Percentiles rank a stretch among this genome's conserved stretches.
Conservation (phyloP, 2,113 vertebrate species). For the Gasterosteus aculeatus region DNA sequence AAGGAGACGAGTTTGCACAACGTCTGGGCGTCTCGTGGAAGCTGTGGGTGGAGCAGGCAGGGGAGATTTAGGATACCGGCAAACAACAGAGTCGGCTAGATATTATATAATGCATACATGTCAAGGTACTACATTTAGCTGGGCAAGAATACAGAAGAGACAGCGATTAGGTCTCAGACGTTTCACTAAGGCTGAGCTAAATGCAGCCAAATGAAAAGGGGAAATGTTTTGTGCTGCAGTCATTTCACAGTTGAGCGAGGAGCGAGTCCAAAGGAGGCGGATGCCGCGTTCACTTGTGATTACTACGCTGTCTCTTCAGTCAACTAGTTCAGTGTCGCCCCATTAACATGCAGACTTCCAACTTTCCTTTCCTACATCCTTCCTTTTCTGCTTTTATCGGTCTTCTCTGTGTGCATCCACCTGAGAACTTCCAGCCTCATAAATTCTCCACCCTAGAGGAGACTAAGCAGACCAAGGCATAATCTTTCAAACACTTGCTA, state of each 20-base stretch:
- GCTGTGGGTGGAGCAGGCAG: no score
- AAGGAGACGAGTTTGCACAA: not conserved
- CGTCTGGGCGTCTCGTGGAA: no score
- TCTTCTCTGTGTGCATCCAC: not conserved
- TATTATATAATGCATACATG: not conserved
- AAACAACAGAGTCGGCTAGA: no score
- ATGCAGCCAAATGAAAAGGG: not conserved
- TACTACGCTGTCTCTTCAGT: no score
- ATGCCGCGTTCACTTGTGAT: no score
- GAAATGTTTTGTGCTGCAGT: not conserved
- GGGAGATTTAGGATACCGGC: no score
- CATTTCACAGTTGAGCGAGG: no score
- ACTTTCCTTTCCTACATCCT: no score
- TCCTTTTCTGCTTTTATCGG: not conserved
- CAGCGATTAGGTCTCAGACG: not conserved
- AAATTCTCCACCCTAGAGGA: constrained; percentile 32
- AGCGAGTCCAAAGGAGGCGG: no score
- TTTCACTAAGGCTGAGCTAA: not conserved
- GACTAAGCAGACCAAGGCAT: constrained; percentile 31
- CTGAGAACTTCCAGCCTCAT: constrained; percentile 28
- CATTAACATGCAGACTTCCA: no score
- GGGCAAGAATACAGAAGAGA: not conserved
- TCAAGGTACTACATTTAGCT: not conserved
- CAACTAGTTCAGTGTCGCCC: no score
- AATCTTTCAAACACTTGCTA: constrained; percentile 15